Evolutionary conservation across 2,113 vertebrate genomes (phyloP), one percentile per base, ranked within the genome.

Genomic region (Carassius carassius): DNA sequence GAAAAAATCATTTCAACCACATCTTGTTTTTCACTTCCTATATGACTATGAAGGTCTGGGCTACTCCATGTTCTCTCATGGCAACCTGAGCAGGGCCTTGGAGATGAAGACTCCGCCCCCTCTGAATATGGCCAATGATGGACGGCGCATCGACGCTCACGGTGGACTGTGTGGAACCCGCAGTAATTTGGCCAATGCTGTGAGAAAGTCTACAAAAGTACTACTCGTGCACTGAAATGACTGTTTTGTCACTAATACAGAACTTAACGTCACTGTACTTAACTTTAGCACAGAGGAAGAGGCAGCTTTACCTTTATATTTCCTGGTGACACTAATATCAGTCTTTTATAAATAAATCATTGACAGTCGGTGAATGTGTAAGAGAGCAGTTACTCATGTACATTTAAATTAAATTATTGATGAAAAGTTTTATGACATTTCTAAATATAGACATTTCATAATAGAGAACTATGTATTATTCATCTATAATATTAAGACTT

Each of bases 31-130:
- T 93, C 92, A 92, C 90, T 93, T 94, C 93, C 91, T 88, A 83
- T 89, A 88, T 90, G 86, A 85, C 23, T 89, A 70, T 11, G 4
- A 89, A 98, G 97, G 96, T 75, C 91, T 96, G 1, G 89, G 95
- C 84, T 97, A 96, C 91, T 94, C 96, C 0, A 89, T 97, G 87
- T 96, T 97, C 91, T 93, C 96, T 0, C 86, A 95, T 0, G 87
- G 94, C 85, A 93, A 92, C 92, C 93, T 97, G 67, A 94, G 89
- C 81, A 91, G 94, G 74, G 86, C 93, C 12, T 86, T 96, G 93
- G 91, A 96, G 80, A 94, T 94, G 93, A 98, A 96, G 90, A 96
- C 93, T 0, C 93, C 96, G 0, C 95, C 96, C 0, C 94, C 96
- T 0, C 88, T 97, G 79, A 95, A 92, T 89, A 90, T 96, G 91